phyloP scores from a whole-genome alignment of 2,797 vertebrate species.

The Chanos chanos region DNA sequence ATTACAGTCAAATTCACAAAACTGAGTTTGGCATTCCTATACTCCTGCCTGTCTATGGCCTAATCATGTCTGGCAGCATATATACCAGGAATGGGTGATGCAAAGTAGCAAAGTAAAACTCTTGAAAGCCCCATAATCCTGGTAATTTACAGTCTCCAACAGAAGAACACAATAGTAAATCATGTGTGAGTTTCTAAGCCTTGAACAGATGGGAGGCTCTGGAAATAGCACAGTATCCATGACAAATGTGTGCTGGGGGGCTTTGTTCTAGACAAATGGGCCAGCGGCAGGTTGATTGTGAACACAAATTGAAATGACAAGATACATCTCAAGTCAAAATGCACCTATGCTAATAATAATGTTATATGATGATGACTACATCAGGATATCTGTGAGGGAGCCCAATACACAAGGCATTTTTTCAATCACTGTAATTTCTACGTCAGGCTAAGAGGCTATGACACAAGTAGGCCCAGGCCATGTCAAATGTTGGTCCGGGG shows the following conservation, averaged over 20 bases:
- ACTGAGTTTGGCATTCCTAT: conserved; percentile 29
- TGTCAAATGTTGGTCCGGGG: no score
- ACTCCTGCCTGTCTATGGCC: conserved; percentile 13
- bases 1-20: conserved; percentile 14
- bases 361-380: conserved; percentile 30
- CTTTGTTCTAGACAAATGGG: conserved; percentile 60
- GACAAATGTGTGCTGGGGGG: conserved; percentile 56
- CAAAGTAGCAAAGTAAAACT: conserved; percentile 67
- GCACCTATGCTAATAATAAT: conserved; percentile 24
- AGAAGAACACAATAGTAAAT: conserved; percentile 66
- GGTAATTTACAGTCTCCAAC: conserved; percentile 70
- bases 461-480: no score
- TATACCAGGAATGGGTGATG: conserved; percentile 56
- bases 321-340: conserved; percentile 43
- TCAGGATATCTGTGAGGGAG: conserved; percentile 17
- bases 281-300: conserved; percentile 51
- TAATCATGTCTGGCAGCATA: conserved; percentile 11
- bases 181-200: conserved; percentile 60
- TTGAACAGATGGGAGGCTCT: conserved; percentile 65
- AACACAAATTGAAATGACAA: conserved; percentile 35
- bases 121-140: conserved; percentile 69
- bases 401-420: no score
- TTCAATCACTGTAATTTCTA: no score
- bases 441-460: no score
- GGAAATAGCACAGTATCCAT: conserved; percentile 63